These are phyloP conservation scores for Cephalophus harveyi DNA, from an alignment of 2,113 vertebrate genomes.

Conservation along the genomic window DNA sequence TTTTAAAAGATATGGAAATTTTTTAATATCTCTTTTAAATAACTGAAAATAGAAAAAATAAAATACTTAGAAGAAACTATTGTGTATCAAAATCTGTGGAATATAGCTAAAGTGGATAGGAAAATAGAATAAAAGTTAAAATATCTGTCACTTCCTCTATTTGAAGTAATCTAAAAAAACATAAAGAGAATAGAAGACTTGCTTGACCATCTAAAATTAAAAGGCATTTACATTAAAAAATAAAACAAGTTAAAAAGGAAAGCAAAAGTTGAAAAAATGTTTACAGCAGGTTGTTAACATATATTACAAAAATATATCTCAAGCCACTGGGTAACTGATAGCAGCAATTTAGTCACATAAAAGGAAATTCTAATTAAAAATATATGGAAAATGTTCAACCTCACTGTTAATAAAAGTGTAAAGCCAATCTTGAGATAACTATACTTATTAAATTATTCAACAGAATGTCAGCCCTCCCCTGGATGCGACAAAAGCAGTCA, in stretches of 20 bases:
- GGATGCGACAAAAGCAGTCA: constrained; percentile 37
- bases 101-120: neutral
- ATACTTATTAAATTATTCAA: neutral
- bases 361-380: neutral
- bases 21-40: neutral
- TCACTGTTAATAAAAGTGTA: neutral
- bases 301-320: neutral
- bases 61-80: neutral
- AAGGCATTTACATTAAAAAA: neutral
- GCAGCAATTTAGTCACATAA: neutral
- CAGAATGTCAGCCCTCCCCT: constrained; percentile 34
- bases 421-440: neutral
- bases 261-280: neutral
- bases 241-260: neutral
- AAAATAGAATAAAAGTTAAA: neutral
- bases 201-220: neutral
- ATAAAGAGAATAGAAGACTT: neutral
- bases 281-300: neutral
- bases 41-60: neutral
- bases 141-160: neutral
- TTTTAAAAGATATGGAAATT: neutral
- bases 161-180: neutral
- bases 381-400: neutral
- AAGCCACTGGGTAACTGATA: neutral
- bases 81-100: neutral